These are phyloP conservation scores for Sylvia borin DNA, from an alignment of 2,797 vertebrate genomes.

Conservation along the genomic window DNA sequence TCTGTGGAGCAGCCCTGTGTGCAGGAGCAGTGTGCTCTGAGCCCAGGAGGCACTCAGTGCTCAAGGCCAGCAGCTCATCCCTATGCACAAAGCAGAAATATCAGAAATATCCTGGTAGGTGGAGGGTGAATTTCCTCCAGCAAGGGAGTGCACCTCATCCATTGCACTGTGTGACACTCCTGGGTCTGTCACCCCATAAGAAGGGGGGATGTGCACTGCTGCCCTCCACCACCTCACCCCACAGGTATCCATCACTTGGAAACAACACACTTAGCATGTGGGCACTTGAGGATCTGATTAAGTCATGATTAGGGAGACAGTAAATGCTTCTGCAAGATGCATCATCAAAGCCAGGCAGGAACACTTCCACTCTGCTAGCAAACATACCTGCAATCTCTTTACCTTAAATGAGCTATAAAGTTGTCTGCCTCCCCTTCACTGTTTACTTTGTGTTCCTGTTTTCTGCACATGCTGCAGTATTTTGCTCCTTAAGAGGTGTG, in stretches of 20 bases:
- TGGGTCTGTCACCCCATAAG: neutral
- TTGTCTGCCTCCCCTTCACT: neutral
- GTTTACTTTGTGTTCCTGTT: conserved; percentile 45
- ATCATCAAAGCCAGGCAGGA: neutral
- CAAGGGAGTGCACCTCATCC: neutral
- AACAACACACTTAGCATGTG: neutral
- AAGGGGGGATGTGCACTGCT: neutral
- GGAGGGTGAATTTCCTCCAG: neutral
- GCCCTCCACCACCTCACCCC: neutral
- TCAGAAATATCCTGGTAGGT: neutral
- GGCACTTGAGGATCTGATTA: neutral
- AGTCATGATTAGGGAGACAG: neutral
- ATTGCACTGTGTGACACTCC: accelerated
- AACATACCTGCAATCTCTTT: conserved; percentile 22
- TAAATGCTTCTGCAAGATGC: neutral
- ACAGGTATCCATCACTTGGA: neutral
- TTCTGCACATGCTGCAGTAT: conserved; percentile 54
- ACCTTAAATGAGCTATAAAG: conserved; percentile 51
- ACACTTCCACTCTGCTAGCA: neutral
- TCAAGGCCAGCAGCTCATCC: neutral
- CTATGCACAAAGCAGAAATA: neutral
- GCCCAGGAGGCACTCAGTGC: neutral
- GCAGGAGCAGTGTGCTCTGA: neutral
- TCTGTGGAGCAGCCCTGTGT: neutral
- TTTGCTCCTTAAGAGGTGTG: conserved; percentile 34